Conservation (phyloP, 2,113 vertebrate species). For the Cyrtonyx montezumae region DNA sequence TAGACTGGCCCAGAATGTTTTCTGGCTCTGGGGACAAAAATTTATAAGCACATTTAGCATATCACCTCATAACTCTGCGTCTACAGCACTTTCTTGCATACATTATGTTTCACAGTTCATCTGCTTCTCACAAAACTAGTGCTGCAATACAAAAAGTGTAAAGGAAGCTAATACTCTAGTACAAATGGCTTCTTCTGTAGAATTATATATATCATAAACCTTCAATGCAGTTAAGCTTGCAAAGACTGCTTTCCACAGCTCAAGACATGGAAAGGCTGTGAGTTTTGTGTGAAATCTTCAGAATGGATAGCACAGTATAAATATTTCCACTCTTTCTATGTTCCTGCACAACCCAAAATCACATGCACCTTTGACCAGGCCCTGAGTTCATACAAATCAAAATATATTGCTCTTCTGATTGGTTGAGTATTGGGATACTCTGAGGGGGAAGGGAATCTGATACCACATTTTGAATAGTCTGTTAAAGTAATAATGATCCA, state of each 20-base stretch:
- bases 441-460: background rate
- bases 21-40: background rate
- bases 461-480: background rate
- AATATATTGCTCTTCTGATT: background rate
- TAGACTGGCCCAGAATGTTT: background rate
- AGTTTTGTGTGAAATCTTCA: background rate
- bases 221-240: background rate
- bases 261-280: background rate
- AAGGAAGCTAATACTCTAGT: background rate
- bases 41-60: background rate
- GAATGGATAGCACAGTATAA: background rate
- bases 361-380: background rate
- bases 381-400: background rate
- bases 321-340: background rate
- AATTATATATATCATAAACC: background rate
- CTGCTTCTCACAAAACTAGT: background rate
- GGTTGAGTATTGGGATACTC: background rate
- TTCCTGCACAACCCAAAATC: background rate
- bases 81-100: background rate
- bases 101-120: background rate
- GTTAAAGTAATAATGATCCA: background rate
- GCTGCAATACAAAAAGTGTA: background rate
- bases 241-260: background rate
- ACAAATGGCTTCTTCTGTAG: background rate
- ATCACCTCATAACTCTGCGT: background rate